Evolutionary conservation across 2,888 invertebrate genomes (phyloP).

Genomic region (Petrophora chlorosata): DNA sequence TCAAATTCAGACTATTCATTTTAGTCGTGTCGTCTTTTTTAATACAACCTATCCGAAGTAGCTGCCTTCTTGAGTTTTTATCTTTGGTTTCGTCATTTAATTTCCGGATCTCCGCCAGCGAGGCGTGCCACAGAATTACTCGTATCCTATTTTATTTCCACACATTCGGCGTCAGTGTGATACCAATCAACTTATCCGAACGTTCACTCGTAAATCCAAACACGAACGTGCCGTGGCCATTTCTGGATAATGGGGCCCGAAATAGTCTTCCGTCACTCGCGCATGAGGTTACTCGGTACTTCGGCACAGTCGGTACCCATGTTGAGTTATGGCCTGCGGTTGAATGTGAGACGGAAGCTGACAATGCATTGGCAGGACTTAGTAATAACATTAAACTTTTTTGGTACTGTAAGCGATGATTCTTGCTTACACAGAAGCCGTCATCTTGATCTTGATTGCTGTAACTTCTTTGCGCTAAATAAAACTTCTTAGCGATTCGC

Average conservation of each 20-base stretch:
- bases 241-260: constrained; percentile 77
- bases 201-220: constrained; percentile 67
- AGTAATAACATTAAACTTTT: constrained; percentile 1
- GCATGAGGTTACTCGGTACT: constrained; percentile 52
- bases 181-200: constrained; percentile 47
- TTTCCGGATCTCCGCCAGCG: constrained; percentile 16
- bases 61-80: constrained; percentile 1
- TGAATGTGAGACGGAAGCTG: constrained; percentile 26
- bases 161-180: constrained; percentile 24
- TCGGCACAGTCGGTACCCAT: constrained; percentile 31
- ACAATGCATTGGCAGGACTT: constrained; percentile 1
- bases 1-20: too few relatives aligned
- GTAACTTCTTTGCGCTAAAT: too few relatives aligned
- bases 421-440: too few relatives aligned
- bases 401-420: background rate
- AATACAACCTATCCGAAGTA: background rate
- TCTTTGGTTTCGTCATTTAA: constrained; percentile 9
- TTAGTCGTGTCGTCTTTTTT: too few relatives aligned
- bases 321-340: constrained; percentile 36
- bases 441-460: too few relatives aligned
- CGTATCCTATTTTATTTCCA: constrained; percentile 17
- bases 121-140: constrained; percentile 16
- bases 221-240: constrained; percentile 70
- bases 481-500: too few relatives aligned
- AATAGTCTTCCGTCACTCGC: constrained; percentile 74